These are phyloP conservation scores for Fabriciana adippe DNA, from an alignment of 2,888 invertebrate genomes.

Conservation along the genomic window DNA sequence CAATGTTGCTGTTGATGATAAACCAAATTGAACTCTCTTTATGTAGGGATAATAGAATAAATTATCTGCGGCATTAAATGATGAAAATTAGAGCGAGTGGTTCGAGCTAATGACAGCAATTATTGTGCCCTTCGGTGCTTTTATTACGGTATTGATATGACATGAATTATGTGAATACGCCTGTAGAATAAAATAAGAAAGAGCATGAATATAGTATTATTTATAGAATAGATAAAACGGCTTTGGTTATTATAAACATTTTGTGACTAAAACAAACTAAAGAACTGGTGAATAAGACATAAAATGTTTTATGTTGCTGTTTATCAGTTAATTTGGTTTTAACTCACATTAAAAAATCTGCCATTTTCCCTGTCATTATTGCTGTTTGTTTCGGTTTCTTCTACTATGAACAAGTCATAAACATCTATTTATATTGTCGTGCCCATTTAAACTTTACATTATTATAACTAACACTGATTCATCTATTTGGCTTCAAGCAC, in stretches of 20 bases:
- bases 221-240: not conserved
- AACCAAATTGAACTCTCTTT: slow-evolving; percentile 12
- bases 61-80: slow-evolving; percentile 64
- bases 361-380: slow-evolving; percentile 30
- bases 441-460: slow-evolving; percentile 3
- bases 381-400: slow-evolving; percentile 24
- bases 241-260: slow-evolving; percentile 11
- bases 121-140: slow-evolving; percentile 52
- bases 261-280: slow-evolving; percentile 21
- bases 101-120: slow-evolving; percentile 60
- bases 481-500: not conserved
- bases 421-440: slow-evolving; percentile 26
- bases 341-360: slow-evolving; percentile 31
- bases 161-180: slow-evolving; percentile 44
- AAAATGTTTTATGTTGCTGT: slow-evolving; percentile 34
- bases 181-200: slow-evolving; percentile 17
- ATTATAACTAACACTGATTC: slow-evolving; percentile 10
- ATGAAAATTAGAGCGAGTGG: slow-evolving; percentile 58
- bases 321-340: slow-evolving; percentile 35
- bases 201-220: slow-evolving; percentile 9
- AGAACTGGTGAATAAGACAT: slow-evolving; percentile 29
- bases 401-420: slow-evolving; percentile 13
- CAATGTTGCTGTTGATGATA: not conserved
- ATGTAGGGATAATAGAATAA: slow-evolving; percentile 49
- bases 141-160: slow-evolving; percentile 44